Evolutionary conservation across 2,113 vertebrate genomes (phyloP), one percentile per base, ranked within the genome.

Genomic region (Acrocephalus kingi): DNA sequence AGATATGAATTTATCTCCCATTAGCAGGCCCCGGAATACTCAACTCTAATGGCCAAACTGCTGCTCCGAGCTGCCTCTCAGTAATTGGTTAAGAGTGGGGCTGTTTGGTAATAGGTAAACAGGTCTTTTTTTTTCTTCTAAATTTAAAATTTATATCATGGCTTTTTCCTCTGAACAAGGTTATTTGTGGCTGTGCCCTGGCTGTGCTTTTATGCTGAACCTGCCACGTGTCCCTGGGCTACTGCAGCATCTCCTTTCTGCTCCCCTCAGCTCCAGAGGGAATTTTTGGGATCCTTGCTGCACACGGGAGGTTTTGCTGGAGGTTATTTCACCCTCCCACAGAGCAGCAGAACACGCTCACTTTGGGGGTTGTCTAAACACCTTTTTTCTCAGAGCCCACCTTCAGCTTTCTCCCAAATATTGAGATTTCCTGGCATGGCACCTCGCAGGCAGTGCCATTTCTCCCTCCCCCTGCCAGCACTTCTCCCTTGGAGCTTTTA

Each of bases 51-150:
- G 76, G 83, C 66, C 78, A 35, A 96, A 67, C 87, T 79, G 95
- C 97, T 97, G 96, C 97, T 97, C 95, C 66, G 91, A 93, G 94
- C 87, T 96, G 51, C 76, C 95, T 94, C 94, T 71, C 80, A 39
- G 63, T 94, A 95, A 97, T 71, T 97, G 95, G 90, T 93, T 96
- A 97, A 96, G 84, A 46, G 13, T 16, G 72, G 84, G 78, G 81
- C 41, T 80, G 46, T 31, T 91, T 79, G 79, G 90, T 56, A 84
- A 87, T 27, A 93, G 77, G 52, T 35, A 89, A 84, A 84, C 80
- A 93, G 56, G 20, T 52, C 54, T 33, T 24, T 84, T 87, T 56
- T 49, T 17, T 52, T 27, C 39, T 21, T 64, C n/a, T 85, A 85
- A 93, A 84, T 46, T n/a, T 17, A 3, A 48, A 51, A 21, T 71